phyloP scores from a whole-genome alignment of 1,140 invertebrate genomes.

The Dendroctonus ponderosae region DNA sequence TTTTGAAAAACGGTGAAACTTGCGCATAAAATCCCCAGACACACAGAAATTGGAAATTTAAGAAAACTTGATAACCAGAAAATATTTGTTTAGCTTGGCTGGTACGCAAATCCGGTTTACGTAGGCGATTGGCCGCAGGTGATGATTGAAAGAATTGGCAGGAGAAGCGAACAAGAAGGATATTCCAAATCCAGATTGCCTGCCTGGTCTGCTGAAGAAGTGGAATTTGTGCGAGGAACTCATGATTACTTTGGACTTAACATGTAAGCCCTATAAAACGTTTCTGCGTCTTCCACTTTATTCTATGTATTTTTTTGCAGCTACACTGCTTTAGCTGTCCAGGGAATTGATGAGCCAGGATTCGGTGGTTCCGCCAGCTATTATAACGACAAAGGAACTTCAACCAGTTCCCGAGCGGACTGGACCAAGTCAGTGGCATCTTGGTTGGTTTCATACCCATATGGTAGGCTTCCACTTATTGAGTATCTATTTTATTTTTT shows the following conservation, averaged over 20 bases:
- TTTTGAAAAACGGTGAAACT: too few species aligned
- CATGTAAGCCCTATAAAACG: slow-evolving; percentile 12
- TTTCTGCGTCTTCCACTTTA: background rate
- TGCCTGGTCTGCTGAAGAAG: slow-evolving; percentile 58
- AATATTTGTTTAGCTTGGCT: slow-evolving; percentile 57
- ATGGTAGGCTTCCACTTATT: slow-evolving; percentile 1
- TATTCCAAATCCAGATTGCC: slow-evolving; percentile 58
- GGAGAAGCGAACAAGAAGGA: slow-evolving; percentile 54
- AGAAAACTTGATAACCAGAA: too few species aligned
- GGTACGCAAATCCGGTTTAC: slow-evolving; percentile 57
- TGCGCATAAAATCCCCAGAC: too few species aligned
- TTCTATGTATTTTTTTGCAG: slow-evolving; percentile 10
- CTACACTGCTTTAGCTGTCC: slow-evolving; percentile 2
- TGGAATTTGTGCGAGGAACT: slow-evolving; percentile 49
- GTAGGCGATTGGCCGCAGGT: slow-evolving; percentile 59
- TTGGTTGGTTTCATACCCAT: slow-evolving; percentile 26
- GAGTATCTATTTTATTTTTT: background rate
- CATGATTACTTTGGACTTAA: slow-evolving; percentile 54
- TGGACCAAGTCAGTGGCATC: slow-evolving; percentile 1
- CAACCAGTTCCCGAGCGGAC: background rate
- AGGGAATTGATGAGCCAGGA: slow-evolving; percentile 2
- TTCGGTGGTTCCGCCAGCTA: slow-evolving; percentile 9
- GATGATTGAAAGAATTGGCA: slow-evolving; percentile 57
- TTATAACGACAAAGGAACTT: slow-evolving; percentile 5
- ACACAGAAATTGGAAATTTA: too few species aligned